Conservation (phyloP, 2,888 invertebrate genomes). For the Agonopterix arenella region DNA sequence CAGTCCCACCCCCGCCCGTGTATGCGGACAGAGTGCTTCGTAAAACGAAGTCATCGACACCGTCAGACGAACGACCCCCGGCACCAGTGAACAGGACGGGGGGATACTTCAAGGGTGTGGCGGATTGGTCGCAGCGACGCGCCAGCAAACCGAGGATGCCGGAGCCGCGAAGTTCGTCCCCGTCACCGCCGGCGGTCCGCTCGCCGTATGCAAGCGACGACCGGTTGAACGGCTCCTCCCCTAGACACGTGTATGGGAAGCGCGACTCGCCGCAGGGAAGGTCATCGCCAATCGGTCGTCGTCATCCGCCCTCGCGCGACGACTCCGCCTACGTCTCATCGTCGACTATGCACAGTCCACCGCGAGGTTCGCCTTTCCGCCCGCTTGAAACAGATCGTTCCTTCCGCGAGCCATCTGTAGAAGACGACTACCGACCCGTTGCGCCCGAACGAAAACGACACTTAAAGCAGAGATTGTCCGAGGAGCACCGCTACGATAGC, state of each 20-base stretch:
- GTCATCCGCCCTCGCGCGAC: conserved; percentile 70
- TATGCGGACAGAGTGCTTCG: conserved; percentile 67
- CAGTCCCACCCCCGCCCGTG: conserved; percentile 60
- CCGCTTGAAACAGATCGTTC: conserved; percentile 62
- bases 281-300: conserved; percentile 59
- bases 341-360: conserved; percentile 76
- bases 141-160: conserved; percentile 72
- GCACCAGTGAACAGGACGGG: conserved; percentile 60
- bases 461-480: conserved; percentile 69
- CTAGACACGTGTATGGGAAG: conserved; percentile 59
- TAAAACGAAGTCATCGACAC: conserved; percentile 72
- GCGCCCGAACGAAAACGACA: conserved; percentile 82
- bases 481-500: conserved; percentile 74
- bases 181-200: conserved; percentile 59
- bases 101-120: conserved; percentile 84
- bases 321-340: conserved; percentile 77
- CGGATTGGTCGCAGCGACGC: conserved; percentile 86
- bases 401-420: conserved; percentile 69
- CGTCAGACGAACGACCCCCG: conserved; percentile 67
- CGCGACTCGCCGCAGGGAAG: conserved; percentile 63
- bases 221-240: conserved; percentile 56
- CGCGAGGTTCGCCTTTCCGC: conserved; percentile 69
- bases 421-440: conserved; percentile 72
- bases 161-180: conserved; percentile 64
- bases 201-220: conserved; percentile 63